A percentile compares a stretch with the other conserved stretches of the same genome.
These are phyloP conservation scores for Sturmia bella DNA, from an alignment of 2,888 invertebrate species.

Conservation along the genomic window DNA sequence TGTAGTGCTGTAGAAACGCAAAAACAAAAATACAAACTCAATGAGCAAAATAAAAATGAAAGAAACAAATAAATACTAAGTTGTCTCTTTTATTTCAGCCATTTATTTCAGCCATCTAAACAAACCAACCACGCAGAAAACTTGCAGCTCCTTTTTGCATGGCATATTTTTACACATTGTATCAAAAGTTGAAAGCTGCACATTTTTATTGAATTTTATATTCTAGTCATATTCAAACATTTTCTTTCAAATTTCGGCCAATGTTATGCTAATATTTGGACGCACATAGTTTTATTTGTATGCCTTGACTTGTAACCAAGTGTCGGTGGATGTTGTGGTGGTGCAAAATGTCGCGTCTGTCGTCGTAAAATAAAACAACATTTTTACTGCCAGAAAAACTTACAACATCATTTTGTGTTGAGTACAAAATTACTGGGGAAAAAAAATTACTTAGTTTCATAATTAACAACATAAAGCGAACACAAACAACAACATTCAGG, in stretches of 20 bases:
- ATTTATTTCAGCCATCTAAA: neutral
- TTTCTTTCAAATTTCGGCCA: conserved; percentile 56
- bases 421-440: no score
- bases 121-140: no score
- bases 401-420: no score
- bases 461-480: no score
- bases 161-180: conserved; percentile 6
- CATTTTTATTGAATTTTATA: conserved; percentile 10
- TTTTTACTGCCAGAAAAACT: neutral
- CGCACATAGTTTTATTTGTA: conserved; percentile 38
- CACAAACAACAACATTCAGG: no score
- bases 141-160: conserved; percentile 14
- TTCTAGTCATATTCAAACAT: conserved; percentile 32
- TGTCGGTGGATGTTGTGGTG: neutral
- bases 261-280: conserved; percentile 54
- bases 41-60: no score
- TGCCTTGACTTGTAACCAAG: conserved; percentile 41
- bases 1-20: no score
- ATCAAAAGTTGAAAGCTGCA: neutral
- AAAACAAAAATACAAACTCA: no score
- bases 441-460: no score
- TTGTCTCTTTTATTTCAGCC: no score
- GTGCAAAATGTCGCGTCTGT: conserved; percentile 18
- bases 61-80: no score
- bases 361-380: neutral